Conservation (phyloP, 2,113 vertebrate genomes). For the Centrocercus urophasianus region DNA sequence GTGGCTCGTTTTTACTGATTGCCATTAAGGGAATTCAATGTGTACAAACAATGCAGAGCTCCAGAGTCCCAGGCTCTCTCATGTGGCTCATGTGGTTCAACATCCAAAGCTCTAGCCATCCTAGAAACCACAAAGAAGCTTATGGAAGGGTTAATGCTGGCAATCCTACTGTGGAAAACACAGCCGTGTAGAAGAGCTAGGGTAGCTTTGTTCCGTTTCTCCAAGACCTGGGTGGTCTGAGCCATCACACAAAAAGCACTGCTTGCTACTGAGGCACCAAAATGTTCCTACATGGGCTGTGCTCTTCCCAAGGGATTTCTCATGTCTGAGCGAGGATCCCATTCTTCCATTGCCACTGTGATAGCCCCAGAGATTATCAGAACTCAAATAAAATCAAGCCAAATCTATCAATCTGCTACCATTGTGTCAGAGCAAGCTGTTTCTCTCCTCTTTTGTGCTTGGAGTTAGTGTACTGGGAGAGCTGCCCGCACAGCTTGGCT, state of each 20-base stretch:
- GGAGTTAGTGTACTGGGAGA: not conserved
- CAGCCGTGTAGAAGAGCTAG: not conserved
- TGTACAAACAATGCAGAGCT: not conserved
- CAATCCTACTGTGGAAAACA: not conserved
- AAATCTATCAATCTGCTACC: not conserved
- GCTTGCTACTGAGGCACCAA: not conserved
- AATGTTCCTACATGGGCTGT: not conserved
- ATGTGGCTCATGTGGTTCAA: not conserved
- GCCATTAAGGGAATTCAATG: not conserved
- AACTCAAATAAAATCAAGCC: not conserved
- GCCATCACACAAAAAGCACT: not conserved
- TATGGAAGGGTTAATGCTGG: not conserved
- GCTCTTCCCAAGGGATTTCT: not conserved
- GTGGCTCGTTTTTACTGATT: not conserved
- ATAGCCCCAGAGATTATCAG: not conserved
- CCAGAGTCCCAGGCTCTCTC: rapidly evolving
- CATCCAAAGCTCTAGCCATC: not conserved
- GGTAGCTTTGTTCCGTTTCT: not conserved
- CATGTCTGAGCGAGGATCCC: not conserved
- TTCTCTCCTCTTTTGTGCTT: not conserved
- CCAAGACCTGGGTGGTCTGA: not conserved
- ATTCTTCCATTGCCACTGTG: not conserved
- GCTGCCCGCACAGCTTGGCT: not conserved
- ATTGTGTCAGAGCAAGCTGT: not conserved
- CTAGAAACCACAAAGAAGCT: not conserved